Evolutionary conservation across 2,888 invertebrate species (phyloP), one percentile per base, ranked within the genome.

Genomic region (Cancer borealis): DNA sequence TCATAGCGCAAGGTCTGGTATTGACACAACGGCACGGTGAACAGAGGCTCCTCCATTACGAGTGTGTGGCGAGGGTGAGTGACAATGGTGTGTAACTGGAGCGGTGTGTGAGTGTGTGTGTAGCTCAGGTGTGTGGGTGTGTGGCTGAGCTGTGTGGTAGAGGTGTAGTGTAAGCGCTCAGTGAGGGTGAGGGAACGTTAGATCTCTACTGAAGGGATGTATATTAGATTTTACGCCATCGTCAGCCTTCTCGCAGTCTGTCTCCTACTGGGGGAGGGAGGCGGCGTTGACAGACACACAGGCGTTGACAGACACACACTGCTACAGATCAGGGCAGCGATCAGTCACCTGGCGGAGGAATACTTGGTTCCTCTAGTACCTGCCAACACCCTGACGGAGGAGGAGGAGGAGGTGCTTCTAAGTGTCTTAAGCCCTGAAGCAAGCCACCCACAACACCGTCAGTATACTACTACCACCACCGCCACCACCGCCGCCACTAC

Each of bases 241-340:
- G 8, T 8, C 66, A n/a, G 3, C 66, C n/a, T 66, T n/a, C 6
- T 66, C 66, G 66, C n/a, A n/a, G n/a, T n/a, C 21, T 21, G 66
- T 14, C 4, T 66, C 66, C n/a, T 66, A 6, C n/a, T 66, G n/a
- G 66, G 66, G 66, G 66, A 66, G 66, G 66, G 21, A 66, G 66
- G 66, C 21, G 66, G 66, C 66, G 66, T 66, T 21, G 66, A 66
- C 66, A 66, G 66, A 66, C 66, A n/a, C n/a, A 66, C 66, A n/a
- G 66, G 66, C 66, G 66, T 66, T 21, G 66, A 66, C 66, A 66
- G 66, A 66, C 66, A n/a, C n/a, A 66, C 66, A n/a, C 66, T 66
- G n/a, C 66, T 66, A 21, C 66, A 66, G n/a, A 66, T 66, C 66
- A 66, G n/a, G n/a, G 66, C 66, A n/a, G 66, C 8, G 66, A 66